A percentile compares a stretch with the other conserved stretches of the same genome.
phyloP scores from a whole-genome alignment of 2,888 invertebrate species.

The Phalera bucephala region DNA sequence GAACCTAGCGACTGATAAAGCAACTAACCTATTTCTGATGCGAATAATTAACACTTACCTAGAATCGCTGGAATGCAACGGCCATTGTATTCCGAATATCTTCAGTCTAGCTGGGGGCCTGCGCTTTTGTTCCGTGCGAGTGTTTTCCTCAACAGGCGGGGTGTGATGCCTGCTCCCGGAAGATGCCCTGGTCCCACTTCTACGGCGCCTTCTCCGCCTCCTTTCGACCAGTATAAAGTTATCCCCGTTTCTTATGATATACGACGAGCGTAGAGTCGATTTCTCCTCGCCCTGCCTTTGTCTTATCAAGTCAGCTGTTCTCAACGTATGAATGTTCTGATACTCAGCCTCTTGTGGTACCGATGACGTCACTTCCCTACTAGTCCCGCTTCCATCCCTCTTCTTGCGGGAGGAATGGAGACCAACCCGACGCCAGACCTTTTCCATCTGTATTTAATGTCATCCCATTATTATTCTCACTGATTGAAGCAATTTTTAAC shows the following conservation, averaged over 20 bases:
- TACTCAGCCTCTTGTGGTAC: constrained; percentile 73
- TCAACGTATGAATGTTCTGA: constrained; percentile 75
- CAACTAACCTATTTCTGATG: constrained; percentile 20
- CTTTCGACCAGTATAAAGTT: constrained; percentile 78
- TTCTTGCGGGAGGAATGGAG: constrained; percentile 83
- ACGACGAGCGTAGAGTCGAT: constrained; percentile 76
- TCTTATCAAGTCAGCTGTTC: constrained; percentile 80
- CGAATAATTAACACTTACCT: constrained; percentile 51
- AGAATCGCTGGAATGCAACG: constrained; percentile 77
- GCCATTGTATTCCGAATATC: constrained; percentile 81
- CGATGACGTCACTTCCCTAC: constrained; percentile 66
- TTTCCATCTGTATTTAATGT: constrained; percentile 79
- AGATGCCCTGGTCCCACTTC: constrained; percentile 75
- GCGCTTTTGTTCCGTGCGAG: constrained; percentile 71
- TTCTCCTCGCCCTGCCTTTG: constrained; percentile 78
- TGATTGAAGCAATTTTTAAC: constrained; percentile 15
- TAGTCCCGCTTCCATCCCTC: constrained; percentile 81
- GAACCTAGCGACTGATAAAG: constrained; percentile 21
- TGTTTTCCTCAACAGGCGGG: constrained; percentile 69
- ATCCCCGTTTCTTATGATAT: constrained; percentile 78
- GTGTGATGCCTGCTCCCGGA: constrained; percentile 74
- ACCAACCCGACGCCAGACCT: constrained; percentile 82
- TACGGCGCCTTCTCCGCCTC: constrained; percentile 67
- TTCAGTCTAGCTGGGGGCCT: constrained; percentile 76
- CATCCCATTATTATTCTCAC: constrained; percentile 73